Evolutionary conservation across 2,113 vertebrate genomes (phyloP).

Genomic region (Cololabis saira): DNA sequence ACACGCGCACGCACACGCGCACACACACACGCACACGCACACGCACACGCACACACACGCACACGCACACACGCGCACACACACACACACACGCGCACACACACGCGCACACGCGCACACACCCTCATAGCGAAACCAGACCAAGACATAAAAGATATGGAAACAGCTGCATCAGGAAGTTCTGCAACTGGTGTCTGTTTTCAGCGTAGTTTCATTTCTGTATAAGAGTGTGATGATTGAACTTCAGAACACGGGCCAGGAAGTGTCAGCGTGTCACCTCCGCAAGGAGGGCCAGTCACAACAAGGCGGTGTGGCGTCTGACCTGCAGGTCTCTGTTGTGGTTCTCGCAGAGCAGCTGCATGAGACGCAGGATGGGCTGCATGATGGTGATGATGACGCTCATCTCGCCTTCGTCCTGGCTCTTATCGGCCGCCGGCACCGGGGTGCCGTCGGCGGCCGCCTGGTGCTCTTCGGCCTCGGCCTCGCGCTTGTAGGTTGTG

Average conservation of each 20-base stretch:
- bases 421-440: constrained; percentile 83
- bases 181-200: constrained; percentile 63
- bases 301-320: constrained; percentile 8
- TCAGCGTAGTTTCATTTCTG: constrained; percentile 74
- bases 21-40: too few relatives aligned
- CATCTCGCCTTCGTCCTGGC: constrained; percentile 96
- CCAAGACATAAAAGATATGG: constrained; percentile 52
- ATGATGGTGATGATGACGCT: constrained; percentile 96
- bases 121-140: constrained; percentile 74
- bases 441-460: constrained; percentile 80
- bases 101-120: constrained; percentile 22
- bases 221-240: constrained; percentile 46
- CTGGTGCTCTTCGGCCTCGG: constrained; percentile 92
- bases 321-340: constrained; percentile 97
- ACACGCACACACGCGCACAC: too few relatives aligned
- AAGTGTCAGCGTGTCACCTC: constrained; percentile 17
- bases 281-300: not conserved
- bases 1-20: constrained; percentile 52
- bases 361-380: constrained; percentile 95
- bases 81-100: too few relatives aligned
- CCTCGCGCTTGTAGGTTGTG: constrained; percentile 88
- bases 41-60: too few relatives aligned
- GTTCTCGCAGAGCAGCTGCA: constrained; percentile 97
- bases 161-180: constrained; percentile 65
- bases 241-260: constrained; percentile 36